Percentiles rank a stretch among this genome's conserved stretches.
phyloP scores from a whole-genome alignment of 1,140 invertebrate species.

The Thaumatotibia leucotreta region DNA sequence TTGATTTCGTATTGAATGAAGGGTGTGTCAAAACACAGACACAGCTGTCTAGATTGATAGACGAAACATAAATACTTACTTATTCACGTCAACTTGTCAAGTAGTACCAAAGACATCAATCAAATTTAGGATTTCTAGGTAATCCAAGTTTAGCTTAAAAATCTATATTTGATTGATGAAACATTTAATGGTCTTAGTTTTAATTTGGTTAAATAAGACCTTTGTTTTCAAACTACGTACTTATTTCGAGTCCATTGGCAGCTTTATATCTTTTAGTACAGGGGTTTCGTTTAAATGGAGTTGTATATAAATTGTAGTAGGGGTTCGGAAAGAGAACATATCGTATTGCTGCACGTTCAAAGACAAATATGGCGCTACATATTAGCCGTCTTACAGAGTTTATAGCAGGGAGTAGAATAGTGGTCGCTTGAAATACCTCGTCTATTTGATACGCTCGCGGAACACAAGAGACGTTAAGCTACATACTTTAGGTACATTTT shows the following conservation, averaged over 20 bases:
- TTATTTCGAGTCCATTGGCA: not conserved
- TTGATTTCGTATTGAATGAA: not conserved
- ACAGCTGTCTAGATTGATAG: not conserved
- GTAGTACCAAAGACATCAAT: not conserved
- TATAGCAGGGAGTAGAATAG: not conserved
- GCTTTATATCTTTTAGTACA: not conserved
- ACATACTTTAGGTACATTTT: too few species aligned
- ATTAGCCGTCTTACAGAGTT: not conserved
- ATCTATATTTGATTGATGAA: not conserved
- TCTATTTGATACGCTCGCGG: not conserved
- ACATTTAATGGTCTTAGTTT: not conserved
- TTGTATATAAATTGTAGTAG: not conserved
- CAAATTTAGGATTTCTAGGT: not conserved
- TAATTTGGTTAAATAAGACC: not conserved
- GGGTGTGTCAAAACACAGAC: not conserved
- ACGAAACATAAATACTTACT: not conserved
- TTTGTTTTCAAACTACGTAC: too few species aligned
- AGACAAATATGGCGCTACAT: not conserved
- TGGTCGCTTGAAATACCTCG: not conserved
- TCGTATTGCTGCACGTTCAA: not conserved
- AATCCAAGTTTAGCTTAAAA: not conserved
- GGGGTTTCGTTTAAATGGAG: not conserved
- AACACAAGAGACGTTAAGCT: not conserved
- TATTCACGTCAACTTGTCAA: not conserved
- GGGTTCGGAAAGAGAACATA: not conserved